phyloP scores from a whole-genome alignment of 2,113 vertebrate genomes.

The Montifringilla adamsi region DNA sequence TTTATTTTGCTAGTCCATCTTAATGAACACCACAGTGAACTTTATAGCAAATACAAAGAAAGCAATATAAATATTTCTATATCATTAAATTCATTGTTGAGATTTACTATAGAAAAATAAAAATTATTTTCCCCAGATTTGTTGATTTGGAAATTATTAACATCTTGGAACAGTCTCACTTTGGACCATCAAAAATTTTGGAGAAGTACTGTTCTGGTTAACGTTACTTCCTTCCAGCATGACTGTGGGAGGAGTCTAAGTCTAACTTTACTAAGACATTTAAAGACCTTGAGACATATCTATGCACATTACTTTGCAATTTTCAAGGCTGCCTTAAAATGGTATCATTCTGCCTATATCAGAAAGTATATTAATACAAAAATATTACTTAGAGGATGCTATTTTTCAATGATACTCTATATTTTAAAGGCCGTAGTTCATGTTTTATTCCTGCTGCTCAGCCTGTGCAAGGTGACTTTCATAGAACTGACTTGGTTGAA shows the following conservation, averaged over 20 bases:
- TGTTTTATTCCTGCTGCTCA: not conserved
- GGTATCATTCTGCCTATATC: not conserved
- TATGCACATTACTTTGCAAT: not conserved
- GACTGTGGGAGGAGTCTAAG: not conserved
- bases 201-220: not conserved
- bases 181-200: not conserved
- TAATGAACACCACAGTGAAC: not conserved
- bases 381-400: not conserved
- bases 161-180: not conserved
- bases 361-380: not conserved
- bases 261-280: not conserved
- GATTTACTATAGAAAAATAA: not conserved
- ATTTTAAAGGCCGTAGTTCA: not conserved
- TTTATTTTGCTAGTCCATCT: not conserved
- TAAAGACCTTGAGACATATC: not conserved
- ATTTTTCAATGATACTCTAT: not conserved
- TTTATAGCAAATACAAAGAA: not conserved
- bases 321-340: not conserved
- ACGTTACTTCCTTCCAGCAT: not conserved
- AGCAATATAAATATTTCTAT: not conserved
- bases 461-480: not conserved
- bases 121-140: not conserved
- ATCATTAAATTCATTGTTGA: not conserved
- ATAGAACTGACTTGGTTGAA: slow-evolving; percentile 1
- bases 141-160: not conserved